Conservation (phyloP, 2,888 invertebrate species). For the Eucera pruinosa region DNA sequence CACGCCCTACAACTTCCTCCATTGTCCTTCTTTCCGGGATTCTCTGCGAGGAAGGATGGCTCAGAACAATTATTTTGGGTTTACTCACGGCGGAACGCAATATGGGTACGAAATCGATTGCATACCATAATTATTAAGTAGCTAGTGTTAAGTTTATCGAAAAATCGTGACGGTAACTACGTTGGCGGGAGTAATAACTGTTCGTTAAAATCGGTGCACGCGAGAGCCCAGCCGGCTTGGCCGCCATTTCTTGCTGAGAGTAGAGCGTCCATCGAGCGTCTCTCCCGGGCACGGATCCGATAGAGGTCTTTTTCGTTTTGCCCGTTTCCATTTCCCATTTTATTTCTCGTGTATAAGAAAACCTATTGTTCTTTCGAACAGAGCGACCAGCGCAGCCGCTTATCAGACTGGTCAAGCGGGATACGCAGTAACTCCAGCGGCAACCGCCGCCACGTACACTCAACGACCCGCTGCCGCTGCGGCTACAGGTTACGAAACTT, state of each 20-base stretch:
- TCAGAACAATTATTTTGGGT: conserved; percentile 97
- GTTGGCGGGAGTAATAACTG: conserved; percentile 58
- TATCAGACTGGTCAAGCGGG: conserved; percentile 94
- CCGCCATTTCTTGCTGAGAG: conserved; percentile 77
- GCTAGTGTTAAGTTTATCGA: conserved; percentile 69
- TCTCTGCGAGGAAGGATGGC: conserved; percentile 87
- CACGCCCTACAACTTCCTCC: conserved; percentile 82
- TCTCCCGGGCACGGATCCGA: conserved; percentile 60
- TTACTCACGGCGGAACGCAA: conserved; percentile 97
- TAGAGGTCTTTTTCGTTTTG: conserved; percentile 59
- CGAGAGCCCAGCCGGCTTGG: conserved; percentile 76
- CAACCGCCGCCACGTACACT: conserved; percentile 93
- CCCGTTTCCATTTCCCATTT: conserved; percentile 36
- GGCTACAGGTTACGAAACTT: conserved; percentile 91
- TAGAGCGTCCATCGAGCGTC: conserved; percentile 73
- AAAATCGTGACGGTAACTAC: conserved; percentile 53
- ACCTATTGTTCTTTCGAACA: conserved; percentile 62
- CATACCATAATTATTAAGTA: conserved; percentile 73
- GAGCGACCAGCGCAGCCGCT: conserved; percentile 91
- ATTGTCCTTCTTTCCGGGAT: conserved; percentile 83
- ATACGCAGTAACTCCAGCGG: conserved; percentile 92
- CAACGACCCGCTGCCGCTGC: conserved; percentile 91
- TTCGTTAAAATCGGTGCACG: conserved; percentile 70
- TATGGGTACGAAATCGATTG: conserved; percentile 89
- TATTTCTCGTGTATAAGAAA: conserved; percentile 11